Conservation (phyloP, 1,140 invertebrate genomes). For the Cardiocondyla obscurior region DNA sequence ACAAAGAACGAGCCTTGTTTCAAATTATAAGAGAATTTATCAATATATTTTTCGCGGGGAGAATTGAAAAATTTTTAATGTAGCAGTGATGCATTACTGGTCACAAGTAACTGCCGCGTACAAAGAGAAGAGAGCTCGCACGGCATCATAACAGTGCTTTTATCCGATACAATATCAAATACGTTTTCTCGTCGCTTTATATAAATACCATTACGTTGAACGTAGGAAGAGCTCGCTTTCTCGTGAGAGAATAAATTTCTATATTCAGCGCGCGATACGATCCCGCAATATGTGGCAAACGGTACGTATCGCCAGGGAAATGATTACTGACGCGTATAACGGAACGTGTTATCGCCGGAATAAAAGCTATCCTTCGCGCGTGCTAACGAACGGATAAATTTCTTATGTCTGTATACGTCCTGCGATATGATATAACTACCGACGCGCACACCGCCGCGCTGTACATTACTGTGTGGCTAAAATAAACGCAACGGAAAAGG, state of each 20-base stretch:
- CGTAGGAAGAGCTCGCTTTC: not conserved
- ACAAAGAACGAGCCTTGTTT: not conserved
- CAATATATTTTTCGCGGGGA: not conserved
- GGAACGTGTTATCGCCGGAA: not conserved
- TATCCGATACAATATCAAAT: constrained; percentile 15
- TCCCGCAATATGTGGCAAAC: not conserved
- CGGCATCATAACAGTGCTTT: not conserved
- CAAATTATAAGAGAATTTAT: not conserved
- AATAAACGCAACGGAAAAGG: constrained; percentile 38
- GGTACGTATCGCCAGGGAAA: constrained; percentile 3
- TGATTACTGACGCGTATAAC: constrained; percentile 13
- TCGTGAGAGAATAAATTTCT: constrained; percentile 2
- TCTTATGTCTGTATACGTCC: not conserved
- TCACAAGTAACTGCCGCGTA: not conserved
- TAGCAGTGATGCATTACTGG: not conserved
- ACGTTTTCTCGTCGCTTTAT: constrained; percentile 12
- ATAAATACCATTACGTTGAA: not conserved
- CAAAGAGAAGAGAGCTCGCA: not conserved
- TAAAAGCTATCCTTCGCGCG: not conserved
- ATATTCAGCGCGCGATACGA: not conserved
- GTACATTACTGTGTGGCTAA: constrained; percentile 48
- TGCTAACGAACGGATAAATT: constrained; percentile 27
- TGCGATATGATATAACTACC: constrained; percentile 13
- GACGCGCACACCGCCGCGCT: not conserved
- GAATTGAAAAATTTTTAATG: not conserved